phyloP scores from a whole-genome alignment of 1,140 invertebrate species.

The Lethocerus indicus region DNA sequence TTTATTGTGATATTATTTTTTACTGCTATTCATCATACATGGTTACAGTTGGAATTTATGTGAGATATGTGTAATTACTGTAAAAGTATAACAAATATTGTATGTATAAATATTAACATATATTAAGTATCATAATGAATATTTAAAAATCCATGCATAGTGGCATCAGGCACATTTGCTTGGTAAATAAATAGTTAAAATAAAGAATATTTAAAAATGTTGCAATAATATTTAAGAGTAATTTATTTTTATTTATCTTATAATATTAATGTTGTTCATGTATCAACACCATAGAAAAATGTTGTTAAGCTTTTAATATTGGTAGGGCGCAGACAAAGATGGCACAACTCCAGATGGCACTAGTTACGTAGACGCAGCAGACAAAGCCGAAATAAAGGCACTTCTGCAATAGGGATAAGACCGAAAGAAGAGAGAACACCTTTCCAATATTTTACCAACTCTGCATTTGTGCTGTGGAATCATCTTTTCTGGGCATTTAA shows the following conservation, averaged over 20 bases:
- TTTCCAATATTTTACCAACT: too few relatives aligned
- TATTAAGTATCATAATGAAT: too few relatives aligned
- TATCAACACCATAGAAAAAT: background rate
- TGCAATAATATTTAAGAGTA: background rate
- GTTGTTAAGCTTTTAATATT: slow-evolving; percentile 17
- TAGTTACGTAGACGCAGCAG: slow-evolving; percentile 72
- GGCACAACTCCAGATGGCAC: slow-evolving; percentile 73
- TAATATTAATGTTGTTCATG: background rate
- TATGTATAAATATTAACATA: too few relatives aligned
- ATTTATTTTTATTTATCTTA: background rate
- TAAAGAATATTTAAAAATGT: background rate
- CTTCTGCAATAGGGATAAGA: slow-evolving; percentile 31
- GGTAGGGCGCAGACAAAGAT: slow-evolving; percentile 64
- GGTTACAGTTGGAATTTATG: too few relatives aligned
- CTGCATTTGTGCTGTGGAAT: too few relatives aligned
- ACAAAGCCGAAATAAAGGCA: slow-evolving; percentile 80
- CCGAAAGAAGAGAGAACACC: too few relatives aligned
- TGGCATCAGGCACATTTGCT: background rate
- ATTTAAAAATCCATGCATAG: background rate
- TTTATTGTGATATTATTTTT: too few relatives aligned
- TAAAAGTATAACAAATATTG: too few relatives aligned
- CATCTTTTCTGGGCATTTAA: too few relatives aligned
- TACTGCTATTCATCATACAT: too few relatives aligned
- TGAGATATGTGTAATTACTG: too few relatives aligned
- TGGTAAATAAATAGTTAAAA: background rate